These are phyloP conservation scores for Pygocentrus nattereri DNA, from an alignment of 2,797 vertebrate genomes.

Conservation along the genomic window DNA sequence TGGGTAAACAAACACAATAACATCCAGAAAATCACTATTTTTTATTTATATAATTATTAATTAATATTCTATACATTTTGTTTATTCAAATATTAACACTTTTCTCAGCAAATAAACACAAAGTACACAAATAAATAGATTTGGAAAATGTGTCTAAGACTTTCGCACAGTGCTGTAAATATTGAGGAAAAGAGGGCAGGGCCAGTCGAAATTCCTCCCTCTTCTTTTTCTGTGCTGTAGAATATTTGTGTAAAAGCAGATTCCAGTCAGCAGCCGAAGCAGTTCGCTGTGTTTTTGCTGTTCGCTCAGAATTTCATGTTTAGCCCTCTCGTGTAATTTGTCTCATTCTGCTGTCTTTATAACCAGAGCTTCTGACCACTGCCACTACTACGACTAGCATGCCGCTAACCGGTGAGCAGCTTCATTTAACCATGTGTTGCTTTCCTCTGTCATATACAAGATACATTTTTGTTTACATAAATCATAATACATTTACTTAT, in stretches of 20 bases:
- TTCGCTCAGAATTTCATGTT: background rate
- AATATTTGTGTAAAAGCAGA: slow-evolving; percentile 1
- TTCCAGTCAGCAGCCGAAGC: background rate
- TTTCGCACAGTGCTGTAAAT: too few species aligned
- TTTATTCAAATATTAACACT: too few species aligned
- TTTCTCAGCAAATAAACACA: too few species aligned
- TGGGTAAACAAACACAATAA: too few species aligned
- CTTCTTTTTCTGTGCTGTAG: too few species aligned
- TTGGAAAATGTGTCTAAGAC: too few species aligned
- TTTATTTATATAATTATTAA: too few species aligned
- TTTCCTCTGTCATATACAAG: background rate
- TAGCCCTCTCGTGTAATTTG: background rate
- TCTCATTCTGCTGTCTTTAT: background rate
- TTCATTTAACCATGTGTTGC: slow-evolving; percentile 1
- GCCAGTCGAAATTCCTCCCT: too few species aligned
- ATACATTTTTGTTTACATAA: background rate
- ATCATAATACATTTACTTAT: background rate
- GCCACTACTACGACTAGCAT: background rate
- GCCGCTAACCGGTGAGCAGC: background rate
- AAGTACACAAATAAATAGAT: too few species aligned
- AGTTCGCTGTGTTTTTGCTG: background rate
- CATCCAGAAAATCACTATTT: too few species aligned
- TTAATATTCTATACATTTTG: too few species aligned
- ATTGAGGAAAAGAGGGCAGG: too few species aligned
- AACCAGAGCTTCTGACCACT: slow-evolving; percentile 6